Conservation (phyloP, 2,113 vertebrate genomes). For the Pygathrix nemaeus region DNA sequence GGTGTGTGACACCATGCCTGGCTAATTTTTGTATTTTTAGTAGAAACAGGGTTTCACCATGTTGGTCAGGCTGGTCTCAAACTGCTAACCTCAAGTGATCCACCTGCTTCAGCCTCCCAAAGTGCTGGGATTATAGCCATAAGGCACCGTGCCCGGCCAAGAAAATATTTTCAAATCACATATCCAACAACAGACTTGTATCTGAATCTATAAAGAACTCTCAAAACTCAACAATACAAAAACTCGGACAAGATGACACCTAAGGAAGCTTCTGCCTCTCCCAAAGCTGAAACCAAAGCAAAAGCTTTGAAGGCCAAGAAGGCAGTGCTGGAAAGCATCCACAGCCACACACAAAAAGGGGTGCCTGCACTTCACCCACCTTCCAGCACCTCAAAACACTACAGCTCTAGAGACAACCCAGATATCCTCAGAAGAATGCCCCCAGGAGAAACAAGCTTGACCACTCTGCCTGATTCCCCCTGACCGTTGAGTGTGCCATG, state of each 20-base stretch:
- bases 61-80: too few species aligned
- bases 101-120: too few species aligned
- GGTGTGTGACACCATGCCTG: too few species aligned
- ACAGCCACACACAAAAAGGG: neutral
- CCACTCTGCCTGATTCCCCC: neutral
- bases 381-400: neutral
- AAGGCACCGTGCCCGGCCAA: fast-evolving
- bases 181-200: neutral
- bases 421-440: neutral
- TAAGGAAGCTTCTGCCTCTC: neutral
- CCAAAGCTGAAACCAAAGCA: neutral
- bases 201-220: neutral
- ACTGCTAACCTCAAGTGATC: too few species aligned
- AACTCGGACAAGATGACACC: neutral
- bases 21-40: too few species aligned
- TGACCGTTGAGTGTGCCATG: neutral
- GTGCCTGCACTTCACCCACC: neutral
- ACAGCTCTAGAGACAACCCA: neutral
- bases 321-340: neutral
- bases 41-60: too few species aligned
- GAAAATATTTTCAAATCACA: conserved; percentile 30
- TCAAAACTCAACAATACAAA: neutral
- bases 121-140: too few species aligned
- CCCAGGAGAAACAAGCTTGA: neutral
- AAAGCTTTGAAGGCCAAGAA: neutral